Percentiles rank a stretch among this genome's conserved stretches.
Evolutionary conservation across 2,113 vertebrate genomes (phyloP).

Genomic region (Anolis sagrei): DNA sequence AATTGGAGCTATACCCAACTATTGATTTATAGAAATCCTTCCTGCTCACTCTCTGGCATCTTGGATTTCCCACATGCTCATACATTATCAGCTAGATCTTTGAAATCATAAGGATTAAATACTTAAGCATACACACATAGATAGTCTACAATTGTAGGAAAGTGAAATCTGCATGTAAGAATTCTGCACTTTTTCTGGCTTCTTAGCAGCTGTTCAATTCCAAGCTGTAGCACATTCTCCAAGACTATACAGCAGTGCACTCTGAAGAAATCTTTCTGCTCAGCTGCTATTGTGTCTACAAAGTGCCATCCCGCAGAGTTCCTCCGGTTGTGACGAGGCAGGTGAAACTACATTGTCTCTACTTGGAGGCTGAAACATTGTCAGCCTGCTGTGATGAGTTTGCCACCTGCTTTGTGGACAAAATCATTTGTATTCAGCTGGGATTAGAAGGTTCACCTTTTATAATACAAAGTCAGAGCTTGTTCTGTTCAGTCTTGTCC

Average conservation of each 20-base stretch:
- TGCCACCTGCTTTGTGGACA: not conserved
- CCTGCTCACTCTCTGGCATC: not conserved
- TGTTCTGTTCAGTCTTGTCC: not conserved
- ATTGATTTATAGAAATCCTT: too few species aligned
- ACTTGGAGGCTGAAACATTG: not conserved
- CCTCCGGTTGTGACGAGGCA: conserved; percentile 2
- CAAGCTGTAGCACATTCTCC: not conserved
- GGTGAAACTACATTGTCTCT: not conserved
- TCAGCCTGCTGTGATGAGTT: conserved; percentile 1
- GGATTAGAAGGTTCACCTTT: not conserved
- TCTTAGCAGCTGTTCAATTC: not conserved
- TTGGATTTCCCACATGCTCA: not conserved
- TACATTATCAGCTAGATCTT: not conserved
- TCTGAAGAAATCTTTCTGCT: not conserved
- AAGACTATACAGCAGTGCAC: not conserved
- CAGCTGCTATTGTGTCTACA: not conserved
- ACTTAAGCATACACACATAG: not conserved
- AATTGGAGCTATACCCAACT: too few species aligned
- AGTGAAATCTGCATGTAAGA: not conserved
- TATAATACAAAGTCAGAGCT: not conserved
- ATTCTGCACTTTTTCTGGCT: not conserved
- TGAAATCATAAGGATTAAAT: not conserved
- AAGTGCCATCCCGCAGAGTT: not conserved
- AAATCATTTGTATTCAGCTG: not conserved
- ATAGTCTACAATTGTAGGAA: not conserved